These are phyloP conservation scores for Amphiprion ocellaris DNA, from an alignment of 2,113 vertebrate genomes.

Conservation along the genomic window DNA sequence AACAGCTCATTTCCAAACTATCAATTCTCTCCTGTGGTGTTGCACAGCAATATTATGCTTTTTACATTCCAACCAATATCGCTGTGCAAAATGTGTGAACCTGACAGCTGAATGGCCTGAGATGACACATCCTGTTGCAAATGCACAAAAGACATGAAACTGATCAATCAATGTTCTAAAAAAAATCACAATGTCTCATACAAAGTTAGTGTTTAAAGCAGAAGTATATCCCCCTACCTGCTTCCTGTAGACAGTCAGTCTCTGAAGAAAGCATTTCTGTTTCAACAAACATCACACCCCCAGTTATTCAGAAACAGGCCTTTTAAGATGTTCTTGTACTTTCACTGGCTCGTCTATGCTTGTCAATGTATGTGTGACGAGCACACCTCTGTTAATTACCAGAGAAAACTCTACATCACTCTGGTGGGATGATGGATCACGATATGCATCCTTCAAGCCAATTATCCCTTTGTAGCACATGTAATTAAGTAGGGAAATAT, in stretches of 20 bases:
- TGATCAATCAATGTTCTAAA: too few species aligned
- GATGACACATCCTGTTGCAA: conserved; percentile 12
- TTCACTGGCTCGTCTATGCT: conserved; percentile 31
- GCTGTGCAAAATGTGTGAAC: conserved; percentile 9
- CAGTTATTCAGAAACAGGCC: conserved; percentile 10
- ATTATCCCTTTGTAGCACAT: conserved; percentile 85
- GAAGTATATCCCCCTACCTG: neutral
- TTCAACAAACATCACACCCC: neutral
- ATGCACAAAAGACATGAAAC: neutral
- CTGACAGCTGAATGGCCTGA: conserved; percentile 1
- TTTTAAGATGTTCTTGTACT: conserved; percentile 37
- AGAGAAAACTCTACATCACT: conserved; percentile 72
- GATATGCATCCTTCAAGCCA: conserved; percentile 82
- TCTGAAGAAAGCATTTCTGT: neutral
- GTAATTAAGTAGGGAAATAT: conserved; percentile 85
- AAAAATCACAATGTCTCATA: too few species aligned
- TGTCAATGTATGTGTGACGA: conserved; percentile 63
- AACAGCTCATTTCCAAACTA: conserved; percentile 38
- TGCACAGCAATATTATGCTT: conserved; percentile 37
- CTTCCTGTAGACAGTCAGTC: neutral
- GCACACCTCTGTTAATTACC: conserved; percentile 81
- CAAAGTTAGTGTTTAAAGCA: too few species aligned
- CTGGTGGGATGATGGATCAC: conserved; percentile 79
- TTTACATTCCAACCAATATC: conserved; percentile 29
- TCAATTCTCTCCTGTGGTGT: conserved; percentile 14